A percentile compares a stretch with the other conserved stretches of the same genome.
phyloP scores from a whole-genome alignment of 1,140 invertebrate genomes.

The Pygmarrhopalites habei region DNA sequence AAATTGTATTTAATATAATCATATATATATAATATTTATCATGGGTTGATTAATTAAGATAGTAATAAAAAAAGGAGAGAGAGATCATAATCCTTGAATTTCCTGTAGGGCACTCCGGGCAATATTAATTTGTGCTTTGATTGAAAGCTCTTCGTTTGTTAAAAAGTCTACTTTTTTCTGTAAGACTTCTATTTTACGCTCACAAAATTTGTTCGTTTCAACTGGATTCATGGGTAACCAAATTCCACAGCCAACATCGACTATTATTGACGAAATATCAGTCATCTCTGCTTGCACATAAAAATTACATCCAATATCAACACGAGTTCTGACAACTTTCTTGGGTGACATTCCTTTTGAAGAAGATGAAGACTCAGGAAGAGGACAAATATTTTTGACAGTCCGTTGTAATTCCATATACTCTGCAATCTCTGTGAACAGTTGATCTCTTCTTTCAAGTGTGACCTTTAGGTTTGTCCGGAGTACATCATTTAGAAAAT shows the following conservation, averaged over 20 bases:
- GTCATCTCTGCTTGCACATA: conserved; percentile 27
- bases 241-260: conserved; percentile 33
- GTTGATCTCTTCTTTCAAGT: conserved; percentile 15
- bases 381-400: conserved; percentile 16
- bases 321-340: conserved; percentile 15
- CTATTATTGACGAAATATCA: conserved; percentile 16
- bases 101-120: conserved; percentile 26
- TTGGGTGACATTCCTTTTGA: neutral
- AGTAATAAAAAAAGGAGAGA: no score
- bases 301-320: conserved; percentile 37
- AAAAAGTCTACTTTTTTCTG: conserved; percentile 13
- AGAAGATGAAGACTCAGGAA: neutral
- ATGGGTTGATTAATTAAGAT: no score
- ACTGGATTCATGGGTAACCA: conserved; percentile 25
- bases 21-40: no score
- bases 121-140: conserved; percentile 35
- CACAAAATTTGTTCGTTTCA: conserved; percentile 28
- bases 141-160: conserved; percentile 25
- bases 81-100: conserved; percentile 12
- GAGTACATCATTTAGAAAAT: conserved; percentile 32
- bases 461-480: conserved; percentile 18
- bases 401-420: conserved; percentile 28
- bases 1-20: no score
- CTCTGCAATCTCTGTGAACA: conserved; percentile 15
- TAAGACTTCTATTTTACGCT: conserved; percentile 20